A percentile compares a stretch with the other conserved stretches of the same genome.
These are phyloP conservation scores for Apamea anceps DNA, from an alignment of 2,888 invertebrate species.

Conservation along the genomic window DNA sequence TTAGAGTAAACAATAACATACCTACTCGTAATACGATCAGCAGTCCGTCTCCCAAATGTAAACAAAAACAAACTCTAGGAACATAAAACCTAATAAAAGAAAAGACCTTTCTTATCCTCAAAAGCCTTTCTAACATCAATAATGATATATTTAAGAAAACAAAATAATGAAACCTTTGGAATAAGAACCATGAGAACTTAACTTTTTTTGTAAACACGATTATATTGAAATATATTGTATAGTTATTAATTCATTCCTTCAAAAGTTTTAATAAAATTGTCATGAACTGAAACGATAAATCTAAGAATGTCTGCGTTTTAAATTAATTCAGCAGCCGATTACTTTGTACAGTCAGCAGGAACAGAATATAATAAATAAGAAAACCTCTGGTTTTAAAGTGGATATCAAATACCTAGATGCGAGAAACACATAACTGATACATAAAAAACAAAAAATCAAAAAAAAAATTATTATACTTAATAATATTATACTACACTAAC, in stretches of 20 bases:
- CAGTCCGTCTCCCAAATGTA: background rate
- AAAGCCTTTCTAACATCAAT: background rate
- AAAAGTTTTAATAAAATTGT: background rate
- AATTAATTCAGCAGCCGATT: background rate
- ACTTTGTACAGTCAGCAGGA: background rate
- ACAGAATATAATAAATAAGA: background rate
- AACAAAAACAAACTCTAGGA: background rate
- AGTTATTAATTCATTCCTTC: too few relatives aligned
- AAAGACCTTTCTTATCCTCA: background rate
- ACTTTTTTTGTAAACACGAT: background rate
- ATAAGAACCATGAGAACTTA: background rate
- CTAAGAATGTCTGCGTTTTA: background rate
- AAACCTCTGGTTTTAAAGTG: too few relatives aligned
- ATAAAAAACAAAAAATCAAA: too few relatives aligned
- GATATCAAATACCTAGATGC: too few relatives aligned
- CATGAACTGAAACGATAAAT: background rate
- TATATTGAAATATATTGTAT: background rate
- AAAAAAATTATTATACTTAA: too few relatives aligned
- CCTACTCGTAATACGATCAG: background rate
- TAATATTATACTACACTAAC: too few relatives aligned
- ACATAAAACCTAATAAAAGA: background rate
- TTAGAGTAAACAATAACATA: conserved; percentile 70
- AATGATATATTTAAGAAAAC: background rate
- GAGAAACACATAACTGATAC: too few relatives aligned
- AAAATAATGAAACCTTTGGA: background rate